A percentile compares a stretch with the other conserved stretches of the same genome.
Evolutionary conservation across 2,888 invertebrate genomes (phyloP).

Genomic region (Agrotis exclamationis): DNA sequence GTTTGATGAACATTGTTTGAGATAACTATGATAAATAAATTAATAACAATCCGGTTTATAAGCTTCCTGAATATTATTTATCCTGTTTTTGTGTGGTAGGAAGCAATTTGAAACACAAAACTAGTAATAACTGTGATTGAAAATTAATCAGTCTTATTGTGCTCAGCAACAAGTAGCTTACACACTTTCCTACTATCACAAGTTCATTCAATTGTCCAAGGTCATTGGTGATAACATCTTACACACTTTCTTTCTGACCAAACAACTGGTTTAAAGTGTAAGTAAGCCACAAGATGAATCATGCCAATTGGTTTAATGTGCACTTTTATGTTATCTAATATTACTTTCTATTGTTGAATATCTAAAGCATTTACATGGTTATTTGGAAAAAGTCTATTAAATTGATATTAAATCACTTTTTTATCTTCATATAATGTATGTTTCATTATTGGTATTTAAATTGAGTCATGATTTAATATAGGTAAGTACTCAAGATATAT

Average conservation of each 20-base stretch:
- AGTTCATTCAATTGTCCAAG: conserved; percentile 31
- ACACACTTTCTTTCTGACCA: background rate
- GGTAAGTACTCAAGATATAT: background rate
- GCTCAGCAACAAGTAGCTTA: conserved; percentile 13
- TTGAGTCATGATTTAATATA: conserved; percentile 3
- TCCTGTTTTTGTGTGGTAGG: background rate
- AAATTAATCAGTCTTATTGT: background rate
- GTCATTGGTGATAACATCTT: conserved; percentile 36
- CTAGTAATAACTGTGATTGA: background rate
- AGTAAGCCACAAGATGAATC: background rate
- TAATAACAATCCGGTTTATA: background rate
- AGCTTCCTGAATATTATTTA: conserved; percentile 1
- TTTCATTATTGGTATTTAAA: conserved; percentile 7
- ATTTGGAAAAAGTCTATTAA: conserved; percentile 11
- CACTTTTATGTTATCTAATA: conserved; percentile 16
- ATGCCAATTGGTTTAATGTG: conserved; percentile 3
- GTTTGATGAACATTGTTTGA: too few species aligned
- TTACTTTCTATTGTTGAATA: conserved; percentile 33
- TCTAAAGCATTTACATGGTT: conserved; percentile 11
- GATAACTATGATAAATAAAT: background rate
- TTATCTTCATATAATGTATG: background rate
- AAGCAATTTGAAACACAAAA: background rate
- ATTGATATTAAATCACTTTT: background rate
- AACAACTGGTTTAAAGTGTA: background rate
- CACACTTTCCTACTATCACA: conserved; percentile 20